Evolutionary conservation across 2,113 vertebrate genomes (phyloP).

Genomic region (Chlorodrepanis virens): DNA sequence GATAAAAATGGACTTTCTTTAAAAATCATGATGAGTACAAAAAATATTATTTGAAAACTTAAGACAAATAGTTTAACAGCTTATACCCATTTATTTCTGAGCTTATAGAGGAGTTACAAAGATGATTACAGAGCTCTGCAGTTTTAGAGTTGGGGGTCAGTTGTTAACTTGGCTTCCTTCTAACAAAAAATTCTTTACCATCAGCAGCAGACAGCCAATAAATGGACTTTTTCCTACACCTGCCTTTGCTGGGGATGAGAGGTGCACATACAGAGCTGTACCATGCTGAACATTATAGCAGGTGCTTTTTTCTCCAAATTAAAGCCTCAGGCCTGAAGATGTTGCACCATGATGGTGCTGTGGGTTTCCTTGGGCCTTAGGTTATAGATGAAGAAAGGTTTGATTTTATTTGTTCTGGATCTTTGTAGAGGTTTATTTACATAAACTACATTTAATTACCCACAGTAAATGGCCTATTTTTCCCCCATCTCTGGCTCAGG

Average conservation of each 20-base stretch:
- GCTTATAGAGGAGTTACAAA: background rate
- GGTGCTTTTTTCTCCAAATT: background rate
- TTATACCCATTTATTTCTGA: background rate
- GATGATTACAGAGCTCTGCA: background rate
- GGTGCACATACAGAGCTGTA: too few relatives aligned
- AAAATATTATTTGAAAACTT: background rate
- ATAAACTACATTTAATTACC: background rate
- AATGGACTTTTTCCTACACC: background rate
- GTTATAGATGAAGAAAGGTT: background rate
- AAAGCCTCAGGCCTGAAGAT: background rate
- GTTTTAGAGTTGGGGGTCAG: background rate
- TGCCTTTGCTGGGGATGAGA: background rate
- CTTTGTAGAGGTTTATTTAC: background rate
- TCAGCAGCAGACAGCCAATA: background rate
- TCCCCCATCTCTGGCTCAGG: background rate
- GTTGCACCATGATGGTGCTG: accelerated
- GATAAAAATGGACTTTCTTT: background rate
- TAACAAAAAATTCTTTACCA: background rate
- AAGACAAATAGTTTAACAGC: background rate
- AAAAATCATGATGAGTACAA: background rate
- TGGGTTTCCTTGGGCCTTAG: background rate
- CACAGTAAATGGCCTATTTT: background rate
- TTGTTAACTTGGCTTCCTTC: background rate
- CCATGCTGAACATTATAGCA: background rate
- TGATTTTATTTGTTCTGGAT: background rate